These are phyloP conservation scores for Chlamydotis undulata DNA, from an alignment of 2,113 vertebrate genomes.

Conservation along the genomic window DNA sequence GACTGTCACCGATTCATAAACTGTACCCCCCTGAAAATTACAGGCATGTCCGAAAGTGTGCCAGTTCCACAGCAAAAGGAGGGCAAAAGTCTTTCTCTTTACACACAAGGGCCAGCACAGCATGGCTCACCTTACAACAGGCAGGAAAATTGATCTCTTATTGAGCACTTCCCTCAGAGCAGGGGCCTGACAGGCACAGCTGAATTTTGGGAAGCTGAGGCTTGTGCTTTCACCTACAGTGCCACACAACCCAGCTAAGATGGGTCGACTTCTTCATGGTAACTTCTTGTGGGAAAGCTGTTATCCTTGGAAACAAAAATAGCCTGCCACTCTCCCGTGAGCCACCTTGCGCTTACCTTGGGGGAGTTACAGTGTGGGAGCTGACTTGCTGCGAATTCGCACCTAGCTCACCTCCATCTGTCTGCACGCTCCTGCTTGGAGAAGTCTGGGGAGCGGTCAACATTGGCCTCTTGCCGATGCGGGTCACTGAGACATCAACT, in stretches of 20 bases:
- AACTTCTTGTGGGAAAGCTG: not conserved
- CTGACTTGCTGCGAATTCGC: not conserved
- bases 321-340: not conserved
- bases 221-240: accelerated
- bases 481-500: conserved; percentile 26
- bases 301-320: not conserved
- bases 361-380: not conserved
- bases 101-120: not conserved
- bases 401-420: conserved; percentile 2
- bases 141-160: not conserved
- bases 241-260: not conserved
- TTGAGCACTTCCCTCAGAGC: not conserved
- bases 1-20: not conserved
- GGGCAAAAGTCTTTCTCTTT: not conserved
- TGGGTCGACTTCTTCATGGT: not conserved
- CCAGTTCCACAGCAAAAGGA: not conserved
- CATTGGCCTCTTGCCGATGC: accelerated
- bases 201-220: not conserved
- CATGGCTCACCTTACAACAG: not conserved
- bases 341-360: not conserved
- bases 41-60: not conserved
- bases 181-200: not conserved
- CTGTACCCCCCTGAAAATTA: not conserved
- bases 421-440: accelerated
- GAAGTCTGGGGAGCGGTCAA: not conserved